Percentiles rank a stretch among this genome's conserved stretches.
These are phyloP conservation scores for Syncerus caffer DNA, from an alignment of 2,797 vertebrate genomes.

Conservation along the genomic window DNA sequence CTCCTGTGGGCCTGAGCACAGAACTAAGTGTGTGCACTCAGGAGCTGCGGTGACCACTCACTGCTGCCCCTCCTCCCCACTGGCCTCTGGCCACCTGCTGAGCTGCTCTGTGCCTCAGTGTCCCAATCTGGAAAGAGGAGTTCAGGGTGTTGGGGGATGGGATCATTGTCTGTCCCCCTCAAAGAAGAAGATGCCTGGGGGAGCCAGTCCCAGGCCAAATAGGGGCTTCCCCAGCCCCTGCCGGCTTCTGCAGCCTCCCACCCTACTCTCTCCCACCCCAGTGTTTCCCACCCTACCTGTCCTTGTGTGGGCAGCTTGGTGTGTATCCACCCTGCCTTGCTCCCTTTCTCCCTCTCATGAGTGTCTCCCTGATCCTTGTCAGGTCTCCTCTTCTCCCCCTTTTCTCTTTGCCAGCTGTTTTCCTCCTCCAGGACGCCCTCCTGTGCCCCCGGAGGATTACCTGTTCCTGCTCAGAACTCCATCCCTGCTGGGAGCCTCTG, in stretches of 20 bases:
- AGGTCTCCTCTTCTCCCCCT: neutral
- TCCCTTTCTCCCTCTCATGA: neutral
- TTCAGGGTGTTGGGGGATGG: rapidly evolving
- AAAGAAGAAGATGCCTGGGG: too few species aligned
- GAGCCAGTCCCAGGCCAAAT: rapidly evolving
- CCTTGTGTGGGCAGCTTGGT: neutral
- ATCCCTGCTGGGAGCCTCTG: neutral
- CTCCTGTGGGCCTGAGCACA: neutral
- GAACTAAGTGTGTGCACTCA: neutral
- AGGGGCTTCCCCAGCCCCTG: too few species aligned
- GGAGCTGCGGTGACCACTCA: neutral
- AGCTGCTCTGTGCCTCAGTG: neutral
- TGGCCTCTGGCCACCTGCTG: rapidly evolving
- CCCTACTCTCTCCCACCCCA: too few species aligned
- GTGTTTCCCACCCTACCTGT: too few species aligned
- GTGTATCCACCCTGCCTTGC: neutral
- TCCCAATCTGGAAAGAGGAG: neutral
- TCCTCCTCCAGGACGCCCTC: neutral
- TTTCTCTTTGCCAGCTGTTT: neutral
- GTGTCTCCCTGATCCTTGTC: too few species aligned
- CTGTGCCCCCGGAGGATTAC: neutral
- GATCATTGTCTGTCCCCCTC: neutral
- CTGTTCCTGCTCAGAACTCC: neutral
- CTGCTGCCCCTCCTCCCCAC: neutral
- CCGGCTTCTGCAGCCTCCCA: rapidly evolving